Base-by-base conservation (phyloP, 92 coral and sea anemone genomes). In the Micromussa lordhowensis region DNA sequence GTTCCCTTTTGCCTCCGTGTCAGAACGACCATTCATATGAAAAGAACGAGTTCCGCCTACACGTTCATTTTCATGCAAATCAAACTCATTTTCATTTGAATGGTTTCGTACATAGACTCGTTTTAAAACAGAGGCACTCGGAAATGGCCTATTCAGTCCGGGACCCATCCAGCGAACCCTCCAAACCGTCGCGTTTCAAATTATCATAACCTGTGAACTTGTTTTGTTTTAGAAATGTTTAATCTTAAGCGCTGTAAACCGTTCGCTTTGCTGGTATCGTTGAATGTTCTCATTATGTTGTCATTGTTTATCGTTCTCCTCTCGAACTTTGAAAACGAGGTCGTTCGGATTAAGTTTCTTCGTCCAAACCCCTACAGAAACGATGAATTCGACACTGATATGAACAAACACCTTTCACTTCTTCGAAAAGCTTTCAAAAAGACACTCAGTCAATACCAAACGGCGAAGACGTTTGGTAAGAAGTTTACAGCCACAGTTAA, bases 201-300 rank as follows among this genome's bases (percentile, higher is more conserved):
- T 54, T 54, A 54, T 17, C 59, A 55, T 24, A 24, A 5, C 24
- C 22, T 18, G 3, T 58, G n/a, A 63, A 63, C 9, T 24, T 1
- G 9, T 24, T 63, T 63, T 63, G 68, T 24, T 63, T 63, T 24
- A 19, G 29, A 53, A 80, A 80, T 80, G 84, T 80, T 63, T 38
- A 30, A 51, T 63, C 53, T 35, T 1, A 81, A 61, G 14, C 85
- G 85, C 15, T 79, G 31, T 1, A 79, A 79, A 22, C 75, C 85
- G 75, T 64, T 36, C 26, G 28, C 35, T 18, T 79, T 79, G 68
- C 21, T 64, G 15, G 53, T 34, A n/a, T 58, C 21, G 58, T 19
- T 79, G 83, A 31, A 36, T 22, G n/a, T 59, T 32, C 72, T 80
- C 22, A 35, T 72, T 53, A 54, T 80, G 26, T 4, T 61, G 2